A percentile compares a stretch with the other conserved stretches of the same genome.
Evolutionary conservation across 2,797 vertebrate species (phyloP).

Genomic region (Sebastes hubbsi): DNA sequence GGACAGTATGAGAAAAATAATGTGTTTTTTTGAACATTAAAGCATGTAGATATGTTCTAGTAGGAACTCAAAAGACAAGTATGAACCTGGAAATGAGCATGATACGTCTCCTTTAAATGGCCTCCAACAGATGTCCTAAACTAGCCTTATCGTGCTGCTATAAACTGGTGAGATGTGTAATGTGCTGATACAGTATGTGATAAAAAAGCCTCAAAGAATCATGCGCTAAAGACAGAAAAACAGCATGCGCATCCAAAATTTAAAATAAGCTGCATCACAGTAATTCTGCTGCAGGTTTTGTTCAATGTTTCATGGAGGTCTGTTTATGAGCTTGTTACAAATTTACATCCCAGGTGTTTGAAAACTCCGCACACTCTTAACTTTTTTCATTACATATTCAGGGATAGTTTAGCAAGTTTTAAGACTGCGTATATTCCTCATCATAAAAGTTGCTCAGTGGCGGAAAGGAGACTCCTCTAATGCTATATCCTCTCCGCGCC

Average conservation of each 20-base stretch:
- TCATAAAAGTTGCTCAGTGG: slow-evolving; percentile 47
- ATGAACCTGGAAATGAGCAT: not conserved
- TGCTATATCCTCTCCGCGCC: slow-evolving; percentile 32
- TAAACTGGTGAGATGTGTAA: slow-evolving; percentile 10
- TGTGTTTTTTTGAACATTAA: not conserved
- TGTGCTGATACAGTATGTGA: slow-evolving; percentile 13
- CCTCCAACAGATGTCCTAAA: not conserved
- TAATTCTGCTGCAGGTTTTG: slow-evolving; percentile 30
- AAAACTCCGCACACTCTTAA: slow-evolving; percentile 16
- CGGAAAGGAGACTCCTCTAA: slow-evolving; percentile 41
- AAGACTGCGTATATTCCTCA: slow-evolving; percentile 29
- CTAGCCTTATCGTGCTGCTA: not conserved
- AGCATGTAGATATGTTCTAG: not conserved
- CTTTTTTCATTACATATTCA: slow-evolving; percentile 31
- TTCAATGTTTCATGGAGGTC: slow-evolving; percentile 39
- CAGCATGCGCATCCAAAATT: slow-evolving; percentile 31
- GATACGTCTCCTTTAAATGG: not conserved
- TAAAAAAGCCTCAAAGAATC: slow-evolving; percentile 17
- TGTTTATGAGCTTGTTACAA: slow-evolving; percentile 36
- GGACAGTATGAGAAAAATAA: not conserved
- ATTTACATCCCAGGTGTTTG: slow-evolving; percentile 32
- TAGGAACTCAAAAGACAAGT: not conserved
- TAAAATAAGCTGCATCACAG: not conserved
- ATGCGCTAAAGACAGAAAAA: slow-evolving; percentile 33
- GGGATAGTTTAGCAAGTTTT: slow-evolving; percentile 47